Evolutionary conservation across 37 sponge, comb jelly and placozoan genomes (phyloP).

Genomic region (Tethya wilhelma): DNA sequence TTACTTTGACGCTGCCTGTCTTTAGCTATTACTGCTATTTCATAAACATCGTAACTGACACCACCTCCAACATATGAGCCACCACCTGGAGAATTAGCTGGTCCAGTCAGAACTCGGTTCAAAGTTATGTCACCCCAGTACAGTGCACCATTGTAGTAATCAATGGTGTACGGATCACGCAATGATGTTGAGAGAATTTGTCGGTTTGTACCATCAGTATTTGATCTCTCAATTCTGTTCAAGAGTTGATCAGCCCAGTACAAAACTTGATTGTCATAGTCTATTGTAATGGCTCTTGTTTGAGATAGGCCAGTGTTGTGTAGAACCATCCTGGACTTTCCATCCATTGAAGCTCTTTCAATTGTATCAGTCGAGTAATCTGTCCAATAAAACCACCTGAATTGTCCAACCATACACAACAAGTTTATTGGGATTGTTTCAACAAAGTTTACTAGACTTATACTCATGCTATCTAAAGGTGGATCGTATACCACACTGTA

Average conservation of each 20-base stretch:
- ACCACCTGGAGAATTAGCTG: not conserved
- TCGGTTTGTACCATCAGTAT: not conserved
- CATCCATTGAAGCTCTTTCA: conserved; percentile 70
- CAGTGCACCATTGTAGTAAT: not conserved
- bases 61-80: not conserved
- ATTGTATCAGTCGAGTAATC: conserved; percentile 54
- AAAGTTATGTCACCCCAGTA: conserved; percentile 7
- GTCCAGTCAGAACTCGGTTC: not conserved
- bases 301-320: conserved; percentile 3
- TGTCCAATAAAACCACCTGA: conserved; percentile 61
- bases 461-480: not conserved
- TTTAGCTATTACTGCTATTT: not conserved
- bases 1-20: not conserved
- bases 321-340: not conserved
- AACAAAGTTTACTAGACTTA: not conserved
- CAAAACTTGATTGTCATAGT: conserved; percentile 53
- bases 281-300: conserved; percentile 48
- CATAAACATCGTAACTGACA: not conserved
- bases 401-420: too few relatives aligned
- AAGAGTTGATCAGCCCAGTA: conserved; percentile 61
- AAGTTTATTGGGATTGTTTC: too few relatives aligned
- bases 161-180: not conserved
- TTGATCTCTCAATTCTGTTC: not conserved
- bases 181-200: not conserved
- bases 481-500: too few relatives aligned